Evolutionary conservation across 2,888 invertebrate species (phyloP), one percentile per base, ranked within the genome.

Genomic region (Taphrorychus bicolor): DNA sequence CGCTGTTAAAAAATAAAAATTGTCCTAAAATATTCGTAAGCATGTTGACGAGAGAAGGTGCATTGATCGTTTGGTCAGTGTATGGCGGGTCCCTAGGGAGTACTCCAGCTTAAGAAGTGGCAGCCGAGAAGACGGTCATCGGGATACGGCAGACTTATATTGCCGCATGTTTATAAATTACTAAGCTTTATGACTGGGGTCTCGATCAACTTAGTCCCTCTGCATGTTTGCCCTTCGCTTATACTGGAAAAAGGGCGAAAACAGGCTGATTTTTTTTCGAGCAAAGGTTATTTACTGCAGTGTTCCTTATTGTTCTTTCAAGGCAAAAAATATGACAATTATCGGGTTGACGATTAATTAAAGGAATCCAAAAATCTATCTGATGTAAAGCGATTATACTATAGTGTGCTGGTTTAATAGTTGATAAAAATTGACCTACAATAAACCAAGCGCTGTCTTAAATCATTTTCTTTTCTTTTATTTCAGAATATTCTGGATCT

Each of bases 401-500:
- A 40, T 40, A 40, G n/a, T 40, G 11, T 14, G 48, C 9, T 16
- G 16, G 2, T 9, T 17, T 48, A n/a, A 48, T 16, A 48, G 11
- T 48, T 48, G 2, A 48, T 48, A 16, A 17, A 16, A n/a, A n/a
- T n/a, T n/a, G n/a, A n/a, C 16, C n/a, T 16, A 9, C 14, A 48
- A 16, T 48, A 48, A n/a, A n/a, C 9, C 16, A 7, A 48, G 3
- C 51, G 7, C 19, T 19, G 14, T 4, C 16, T 21, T 21, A 54
- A 54, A 3, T 3, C 2, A 54, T 14, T 1, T 14, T 5, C 5
- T 45, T 45, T 45, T 14, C 16, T 9, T 45, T 2, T 51, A 18
- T 51, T 51, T 51, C 82, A 87, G 86, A 86, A 85, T 70, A 83
- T 85, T 61, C 78, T 86, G 5, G 84, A 85, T 3, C 83, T 84